Percentiles rank a stretch among this genome's conserved stretches.
These are phyloP conservation scores for Pseudomyrmex dendroicus DNA, from an alignment of 1,140 invertebrate species.

Conservation along the genomic window DNA sequence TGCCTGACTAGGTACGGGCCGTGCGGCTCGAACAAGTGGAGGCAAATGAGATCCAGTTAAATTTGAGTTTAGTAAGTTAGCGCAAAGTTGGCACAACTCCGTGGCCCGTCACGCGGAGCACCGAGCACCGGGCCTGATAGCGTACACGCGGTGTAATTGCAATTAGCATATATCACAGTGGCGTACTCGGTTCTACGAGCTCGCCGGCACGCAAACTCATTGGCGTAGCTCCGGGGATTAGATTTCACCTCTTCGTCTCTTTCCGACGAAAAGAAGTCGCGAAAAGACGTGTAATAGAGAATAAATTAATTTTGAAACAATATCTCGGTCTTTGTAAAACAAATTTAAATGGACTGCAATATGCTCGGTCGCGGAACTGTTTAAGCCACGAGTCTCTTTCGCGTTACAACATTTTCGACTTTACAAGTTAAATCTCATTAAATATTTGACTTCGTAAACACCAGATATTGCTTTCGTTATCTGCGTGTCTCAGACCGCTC, in stretches of 20 bases:
- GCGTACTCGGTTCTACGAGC: slow-evolving; percentile 64
- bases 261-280: neutral
- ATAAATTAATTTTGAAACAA: neutral
- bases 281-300: neutral
- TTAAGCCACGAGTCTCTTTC: neutral
- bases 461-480: neutral
- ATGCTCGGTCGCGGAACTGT: no score
- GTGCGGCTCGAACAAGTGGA: slow-evolving; percentile 76
- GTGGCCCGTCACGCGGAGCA: slow-evolving; percentile 72
- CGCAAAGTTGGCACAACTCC: slow-evolving; percentile 76
- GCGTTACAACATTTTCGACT: neutral
- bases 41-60: slow-evolving; percentile 78
- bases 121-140: slow-evolving; percentile 72
- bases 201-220: slow-evolving; percentile 75
- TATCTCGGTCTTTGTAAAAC: no score
- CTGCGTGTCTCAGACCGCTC: neutral
- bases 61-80: slow-evolving; percentile 81
- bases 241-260: neutral
- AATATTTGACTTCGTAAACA: neutral
- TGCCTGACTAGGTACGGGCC: slow-evolving; percentile 47
- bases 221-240: slow-evolving; percentile 51
- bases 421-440: neutral
- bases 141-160: slow-evolving; percentile 83
- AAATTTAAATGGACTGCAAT: no score
- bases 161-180: slow-evolving; percentile 84